phyloP scores from a whole-genome alignment of 2,797 vertebrate genomes.

The Myotis pilosus region DNA sequence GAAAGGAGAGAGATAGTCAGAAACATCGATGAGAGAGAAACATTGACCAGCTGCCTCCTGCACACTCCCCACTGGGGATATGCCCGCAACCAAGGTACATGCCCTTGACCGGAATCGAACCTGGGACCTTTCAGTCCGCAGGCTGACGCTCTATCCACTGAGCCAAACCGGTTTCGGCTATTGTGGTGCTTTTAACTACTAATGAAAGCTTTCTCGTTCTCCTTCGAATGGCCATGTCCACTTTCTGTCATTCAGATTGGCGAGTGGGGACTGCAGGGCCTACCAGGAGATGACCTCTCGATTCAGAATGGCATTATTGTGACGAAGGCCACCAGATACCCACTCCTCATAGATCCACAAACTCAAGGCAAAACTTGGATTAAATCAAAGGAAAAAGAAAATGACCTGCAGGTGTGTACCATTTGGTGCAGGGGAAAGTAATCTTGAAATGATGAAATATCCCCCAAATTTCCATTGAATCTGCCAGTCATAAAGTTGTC shows the following conservation, averaged over 20 bases:
- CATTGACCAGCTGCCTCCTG: no score
- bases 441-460: conserved; percentile 1
- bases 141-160: no score
- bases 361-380: conserved; percentile 87
- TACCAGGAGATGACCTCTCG: conserved; percentile 86
- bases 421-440: not conserved
- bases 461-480: not conserved
- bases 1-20: no score
- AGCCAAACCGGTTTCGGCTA: no score
- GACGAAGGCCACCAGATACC: conserved; percentile 86
- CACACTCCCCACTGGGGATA: no score
- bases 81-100: no score
- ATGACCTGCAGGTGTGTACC: conserved; percentile 83
- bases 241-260: conserved; percentile 77
- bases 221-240: not conserved
- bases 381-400: conserved; percentile 85
- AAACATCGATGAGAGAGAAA: no score
- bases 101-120: no score
- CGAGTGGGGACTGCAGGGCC: conserved; percentile 86
- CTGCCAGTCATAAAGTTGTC: not conserved
- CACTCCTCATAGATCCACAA: conserved; percentile 86
- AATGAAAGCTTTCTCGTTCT: not conserved
- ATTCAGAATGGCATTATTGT: conserved; percentile 88
- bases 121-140: no score
- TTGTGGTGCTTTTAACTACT: not conserved